Evolutionary conservation across 2,113 vertebrate genomes (phyloP), one percentile per base, ranked within the genome.

Genomic region (Todiramphus chloris): DNA sequence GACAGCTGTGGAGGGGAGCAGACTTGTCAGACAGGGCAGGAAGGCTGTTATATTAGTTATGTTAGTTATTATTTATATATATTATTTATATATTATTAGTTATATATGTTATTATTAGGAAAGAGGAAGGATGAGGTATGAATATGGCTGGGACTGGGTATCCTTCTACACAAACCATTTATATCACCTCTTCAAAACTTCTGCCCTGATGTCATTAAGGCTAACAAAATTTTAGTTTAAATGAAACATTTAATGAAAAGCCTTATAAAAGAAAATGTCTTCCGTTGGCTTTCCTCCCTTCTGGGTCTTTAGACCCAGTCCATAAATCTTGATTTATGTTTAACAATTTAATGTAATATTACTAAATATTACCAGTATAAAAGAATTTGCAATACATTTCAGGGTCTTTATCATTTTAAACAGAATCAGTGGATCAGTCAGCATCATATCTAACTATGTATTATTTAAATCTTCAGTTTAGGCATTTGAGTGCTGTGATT

Each of bases 71-170:
- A n/a, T n/a, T n/a, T n/a, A n/a, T n/a, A n/a, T n/a, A n/a, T n/a
- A n/a, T n/a, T n/a, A n/a, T n/a, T n/a, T n/a, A n/a, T n/a, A n/a
- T n/a, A n/a, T n/a, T n/a, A n/a, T n/a, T n/a, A n/a, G n/a, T n/a
- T n/a, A n/a, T n/a, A n/a, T n/a, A n/a, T n/a, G n/a, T n/a, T n/a
- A n/a, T n/a, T n/a, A n/a, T n/a, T 66, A 83, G 58, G 25, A 37
- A 79, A 68, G 37, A 60, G 63, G 67, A 13, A 94, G 13, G 28
- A 64, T 72, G 59, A 63, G 21, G 11, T 19, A 41, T 4, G 33
- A 81, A 23, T 6, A 48, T 0, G 0, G 20, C 31, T 51, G 67
- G 58, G 48, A 80, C 11, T 27, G 4, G 5, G n/a, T 35, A 60
- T 16, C 27, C 16, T 63, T 39, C 33, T n/a, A 73, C 4, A 58